Evolutionary conservation across 2,888 invertebrate genomes (phyloP).

Genomic region (Oeneis ivallda): DNA sequence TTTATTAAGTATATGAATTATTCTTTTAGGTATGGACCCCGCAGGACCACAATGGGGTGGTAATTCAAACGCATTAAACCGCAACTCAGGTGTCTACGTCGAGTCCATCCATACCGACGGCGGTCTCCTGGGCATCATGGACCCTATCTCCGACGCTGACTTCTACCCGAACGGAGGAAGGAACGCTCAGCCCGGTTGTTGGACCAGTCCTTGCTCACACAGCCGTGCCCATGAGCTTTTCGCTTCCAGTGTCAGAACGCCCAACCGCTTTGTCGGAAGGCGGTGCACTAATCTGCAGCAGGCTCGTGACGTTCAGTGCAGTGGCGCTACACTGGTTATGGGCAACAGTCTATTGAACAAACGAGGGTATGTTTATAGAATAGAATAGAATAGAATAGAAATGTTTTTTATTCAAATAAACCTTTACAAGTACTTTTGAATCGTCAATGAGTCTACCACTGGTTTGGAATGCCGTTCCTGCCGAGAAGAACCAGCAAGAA

Average conservation of each 20-base stretch:
- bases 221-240: constrained; percentile 44
- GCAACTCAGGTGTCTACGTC: constrained; percentile 48
- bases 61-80: constrained; percentile 44
- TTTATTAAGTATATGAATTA: neutral
- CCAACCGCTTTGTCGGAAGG: constrained; percentile 46
- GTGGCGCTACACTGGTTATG: constrained; percentile 32
- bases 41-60: constrained; percentile 51
- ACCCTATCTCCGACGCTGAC: constrained; percentile 48
- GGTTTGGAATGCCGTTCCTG: no score
- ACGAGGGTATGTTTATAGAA: constrained; percentile 41
- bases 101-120: constrained; percentile 57
- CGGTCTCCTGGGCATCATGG: constrained; percentile 49
- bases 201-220: constrained; percentile 46
- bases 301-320: constrained; percentile 36
- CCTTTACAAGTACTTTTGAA: no score
- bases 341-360: constrained; percentile 36
- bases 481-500: no score
- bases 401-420: no score
- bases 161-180: constrained; percentile 56
- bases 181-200: constrained; percentile 50
- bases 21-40: constrained; percentile 53
- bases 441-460: no score
- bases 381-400: no score
- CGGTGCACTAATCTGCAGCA: constrained; percentile 41
- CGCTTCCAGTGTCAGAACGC: constrained; percentile 44